Evolutionary conservation across 1,140 invertebrate genomes (phyloP).

Genomic region (Eubasilissa regina): DNA sequence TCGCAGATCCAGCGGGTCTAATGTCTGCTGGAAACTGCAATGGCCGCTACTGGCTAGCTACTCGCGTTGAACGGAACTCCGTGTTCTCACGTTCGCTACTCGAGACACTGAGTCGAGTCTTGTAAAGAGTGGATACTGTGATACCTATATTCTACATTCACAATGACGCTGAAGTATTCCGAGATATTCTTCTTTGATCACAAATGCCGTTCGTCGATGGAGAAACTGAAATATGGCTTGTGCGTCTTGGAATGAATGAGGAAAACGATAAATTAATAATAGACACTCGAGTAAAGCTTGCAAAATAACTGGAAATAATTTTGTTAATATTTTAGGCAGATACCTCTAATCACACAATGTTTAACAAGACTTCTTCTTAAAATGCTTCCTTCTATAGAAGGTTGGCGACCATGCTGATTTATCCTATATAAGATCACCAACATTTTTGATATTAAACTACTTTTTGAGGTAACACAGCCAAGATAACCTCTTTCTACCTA

Average conservation of each 20-base stretch:
- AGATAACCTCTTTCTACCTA: no score
- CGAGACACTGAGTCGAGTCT: no score
- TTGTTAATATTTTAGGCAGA: background rate
- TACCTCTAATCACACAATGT: no score
- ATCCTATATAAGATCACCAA: no score
- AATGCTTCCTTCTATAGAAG: no score
- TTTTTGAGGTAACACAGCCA: no score
- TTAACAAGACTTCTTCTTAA: no score
- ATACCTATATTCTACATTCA: background rate
- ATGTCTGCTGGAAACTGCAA: background rate
- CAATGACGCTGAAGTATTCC: no score
- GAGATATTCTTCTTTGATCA: no score
- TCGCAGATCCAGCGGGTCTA: conserved; percentile 1
- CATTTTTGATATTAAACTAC: no score
- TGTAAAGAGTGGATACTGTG: no score
- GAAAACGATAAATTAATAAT: background rate
- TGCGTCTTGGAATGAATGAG: background rate
- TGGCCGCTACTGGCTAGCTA: background rate
- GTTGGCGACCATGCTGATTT: no score
- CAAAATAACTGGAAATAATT: background rate
- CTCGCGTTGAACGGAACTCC: conserved; percentile 12
- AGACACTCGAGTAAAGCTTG: background rate
- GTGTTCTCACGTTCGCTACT: background rate
- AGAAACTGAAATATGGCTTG: background rate
- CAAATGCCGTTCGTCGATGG: background rate